Evolutionary conservation across 2,113 vertebrate species (phyloP), one percentile per base, ranked within the genome.

Genomic region (Synodontis membranacea): DNA sequence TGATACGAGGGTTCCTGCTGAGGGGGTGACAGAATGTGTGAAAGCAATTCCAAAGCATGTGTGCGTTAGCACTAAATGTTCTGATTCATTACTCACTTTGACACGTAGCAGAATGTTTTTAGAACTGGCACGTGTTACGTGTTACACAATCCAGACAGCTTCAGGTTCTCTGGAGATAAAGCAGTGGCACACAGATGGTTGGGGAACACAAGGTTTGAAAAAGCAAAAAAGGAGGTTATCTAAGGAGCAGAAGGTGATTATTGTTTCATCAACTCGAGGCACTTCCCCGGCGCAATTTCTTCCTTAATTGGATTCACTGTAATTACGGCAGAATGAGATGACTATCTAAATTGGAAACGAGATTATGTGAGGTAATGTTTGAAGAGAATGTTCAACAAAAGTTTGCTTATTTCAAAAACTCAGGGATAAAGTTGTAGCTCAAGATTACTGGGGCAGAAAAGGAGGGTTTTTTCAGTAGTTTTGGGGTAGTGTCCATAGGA

Each of bases 221-320:
- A 60, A 42, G 72, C 42, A 60, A 25, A 82, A 19, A 44, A 62
- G 12, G 39, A 31, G 42, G 48, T 84, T 84, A 84, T 84, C 68
- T 74, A 31, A 84, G 83, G 83, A 54, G 34, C 83, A 84, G 44
- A 72, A 82, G 50, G 83, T 74, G 68, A 74, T 74, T 84, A 84
- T 74, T 72, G 83, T 74, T 84, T 84, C 50, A 72, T 74, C 64
- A 56, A 84, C 66, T 84, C 25, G 14, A 84, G 48, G 34, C 83
- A 83, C 48, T 83, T 83, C 52, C 48, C 66, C 82, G 21, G 56
- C 11, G 23, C 82, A 56, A 50, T 72, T 72, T 54, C 66, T 52
- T 44, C 25, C 66, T 84, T 84, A 74, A 84, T 84, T 70, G 83
- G 83, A 84, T 84, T 84, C 83, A 84, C 68, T 84, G 83, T 84